Base-by-base conservation (phyloP, 2,888 invertebrate genomes). In the Agrochola circellaris region DNA sequence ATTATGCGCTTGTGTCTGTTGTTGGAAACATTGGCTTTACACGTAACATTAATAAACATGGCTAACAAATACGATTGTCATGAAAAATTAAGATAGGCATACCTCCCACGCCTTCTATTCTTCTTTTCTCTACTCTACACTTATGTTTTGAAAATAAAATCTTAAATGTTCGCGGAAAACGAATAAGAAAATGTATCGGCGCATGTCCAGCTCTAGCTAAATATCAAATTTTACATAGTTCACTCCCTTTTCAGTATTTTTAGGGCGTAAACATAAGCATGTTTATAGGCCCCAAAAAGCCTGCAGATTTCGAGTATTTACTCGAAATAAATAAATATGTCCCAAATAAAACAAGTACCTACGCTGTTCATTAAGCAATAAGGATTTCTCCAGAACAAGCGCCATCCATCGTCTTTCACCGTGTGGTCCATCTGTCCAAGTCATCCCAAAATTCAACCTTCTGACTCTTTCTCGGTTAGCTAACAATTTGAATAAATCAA, bases 401-500 rank as follows among this genome's bases (percentile, higher is more conserved):
- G 34, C 15, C 38, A 42, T 67, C 26, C n/a, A 23, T 54, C 30
- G 60, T 60, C 5, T 48, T 23, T 11, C 20, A 17, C 13, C 17
- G 2, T 20, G 8, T 26, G 6, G 2, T 45, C 20, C 13, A 11
- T 15, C n/a, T 15, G 38, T 9, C n/a, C 8, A 42, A 38, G 11
- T 8, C 13, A 58, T 26, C 13, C 4, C 42, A 11, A 11, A 75
- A 51, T 38, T 38, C 13, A 26, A 64, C 64, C 64, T 77, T 80
- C 77, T 83, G 51, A 34, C 20, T 58, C n/a, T 48, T 7, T 69
- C 51, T 68, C 20, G 15, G 51, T 58, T 30, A 30, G 15, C 9
- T 17, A 56, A n/a, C 48, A 60, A 60, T 42, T 62, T 45, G 68
- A 34, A 65, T 83, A 82, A 83, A 80, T 80, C 69, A 77, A n/a